Percentiles rank a stretch among this genome's conserved stretches.
These are phyloP conservation scores for Thymelicus acteon DNA, from an alignment of 2,888 invertebrate genomes.

Conservation along the genomic window DNA sequence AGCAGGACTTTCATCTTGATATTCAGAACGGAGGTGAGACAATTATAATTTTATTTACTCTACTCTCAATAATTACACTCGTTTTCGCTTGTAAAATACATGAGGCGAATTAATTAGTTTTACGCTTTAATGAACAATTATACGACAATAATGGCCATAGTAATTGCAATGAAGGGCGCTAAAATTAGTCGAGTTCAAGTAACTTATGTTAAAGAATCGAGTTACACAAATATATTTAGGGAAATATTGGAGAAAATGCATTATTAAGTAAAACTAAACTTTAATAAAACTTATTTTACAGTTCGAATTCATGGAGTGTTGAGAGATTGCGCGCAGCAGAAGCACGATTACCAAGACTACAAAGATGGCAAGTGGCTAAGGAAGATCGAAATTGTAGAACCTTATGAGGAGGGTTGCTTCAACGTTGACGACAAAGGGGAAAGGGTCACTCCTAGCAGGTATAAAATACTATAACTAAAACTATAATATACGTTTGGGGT, in stretches of 20 bases:
- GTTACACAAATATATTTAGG: no score
- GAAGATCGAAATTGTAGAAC: conserved; percentile 87
- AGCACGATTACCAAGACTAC: conserved; percentile 86
- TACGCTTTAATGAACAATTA: no score
- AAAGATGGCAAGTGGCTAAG: conserved; percentile 87
- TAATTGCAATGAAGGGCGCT: no score
- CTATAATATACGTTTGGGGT: no score
- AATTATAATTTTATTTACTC: neutral
- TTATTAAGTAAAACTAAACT: neutral
- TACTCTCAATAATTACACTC: neutral
- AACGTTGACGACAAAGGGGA: conserved; percentile 86
- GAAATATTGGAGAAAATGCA: neutral
- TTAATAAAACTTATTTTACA: conserved; percentile 59
- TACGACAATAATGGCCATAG: no score
- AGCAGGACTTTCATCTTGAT: conserved; percentile 87
- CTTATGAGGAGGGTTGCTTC: conserved; percentile 89
- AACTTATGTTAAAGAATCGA: no score
- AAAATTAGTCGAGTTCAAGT: no score
- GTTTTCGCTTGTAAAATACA: neutral
- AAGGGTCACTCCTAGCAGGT: conserved; percentile 84
- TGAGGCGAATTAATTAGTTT: no score
- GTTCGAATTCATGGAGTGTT: conserved; percentile 85
- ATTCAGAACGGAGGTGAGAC: conserved; percentile 88
- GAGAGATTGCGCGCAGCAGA: conserved; percentile 91
- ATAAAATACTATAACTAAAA: neutral